Conservation (phyloP, 2,797 vertebrate genomes). For the Notolepis coatsorum region DNA sequence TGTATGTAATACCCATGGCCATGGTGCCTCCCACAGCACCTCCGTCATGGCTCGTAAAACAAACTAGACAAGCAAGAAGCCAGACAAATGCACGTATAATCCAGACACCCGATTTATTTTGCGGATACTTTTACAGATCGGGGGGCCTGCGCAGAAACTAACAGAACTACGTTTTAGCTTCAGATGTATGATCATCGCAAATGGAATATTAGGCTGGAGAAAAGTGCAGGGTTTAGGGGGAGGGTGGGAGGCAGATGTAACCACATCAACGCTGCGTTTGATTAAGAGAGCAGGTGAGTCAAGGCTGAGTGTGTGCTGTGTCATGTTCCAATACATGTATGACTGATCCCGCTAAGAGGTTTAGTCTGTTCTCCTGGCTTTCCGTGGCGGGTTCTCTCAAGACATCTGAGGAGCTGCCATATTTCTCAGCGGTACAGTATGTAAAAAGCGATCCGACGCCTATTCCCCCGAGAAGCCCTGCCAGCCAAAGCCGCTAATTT, state of each 20-base stretch:
- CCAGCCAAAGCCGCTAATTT: constrained; percentile 52
- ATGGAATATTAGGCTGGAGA: not conserved
- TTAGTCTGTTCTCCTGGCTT: constrained; percentile 24
- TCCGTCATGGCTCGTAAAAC: constrained; percentile 9
- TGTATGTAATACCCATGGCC: not conserved
- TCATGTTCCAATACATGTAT: constrained; percentile 12
- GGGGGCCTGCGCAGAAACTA: not conserved
- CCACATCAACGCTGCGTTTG: constrained; percentile 15
- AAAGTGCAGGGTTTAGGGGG: too few species aligned
- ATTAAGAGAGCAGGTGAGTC: constrained; percentile 16
- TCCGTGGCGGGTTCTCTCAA: constrained; percentile 2
- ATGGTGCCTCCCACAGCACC: not conserved
- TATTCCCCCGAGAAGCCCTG: constrained; percentile 28
- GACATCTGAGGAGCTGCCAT: constrained; percentile 39
- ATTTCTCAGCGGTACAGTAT: constrained; percentile 29
- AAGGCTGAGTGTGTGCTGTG: constrained; percentile 1
- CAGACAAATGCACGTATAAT: not conserved
- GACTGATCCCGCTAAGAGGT: constrained; percentile 11
- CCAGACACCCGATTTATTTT: not conserved
- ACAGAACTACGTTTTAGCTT: not conserved
- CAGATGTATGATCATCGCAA: not conserved
- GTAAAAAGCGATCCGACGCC: constrained; percentile 51
- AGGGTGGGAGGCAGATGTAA: not conserved
- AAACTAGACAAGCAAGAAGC: not conserved
- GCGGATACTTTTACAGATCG: too few species aligned